Evolutionary conservation across 2,113 vertebrate species (phyloP), one percentile per base, ranked within the genome.

Genomic region (Sapajus apella): DNA sequence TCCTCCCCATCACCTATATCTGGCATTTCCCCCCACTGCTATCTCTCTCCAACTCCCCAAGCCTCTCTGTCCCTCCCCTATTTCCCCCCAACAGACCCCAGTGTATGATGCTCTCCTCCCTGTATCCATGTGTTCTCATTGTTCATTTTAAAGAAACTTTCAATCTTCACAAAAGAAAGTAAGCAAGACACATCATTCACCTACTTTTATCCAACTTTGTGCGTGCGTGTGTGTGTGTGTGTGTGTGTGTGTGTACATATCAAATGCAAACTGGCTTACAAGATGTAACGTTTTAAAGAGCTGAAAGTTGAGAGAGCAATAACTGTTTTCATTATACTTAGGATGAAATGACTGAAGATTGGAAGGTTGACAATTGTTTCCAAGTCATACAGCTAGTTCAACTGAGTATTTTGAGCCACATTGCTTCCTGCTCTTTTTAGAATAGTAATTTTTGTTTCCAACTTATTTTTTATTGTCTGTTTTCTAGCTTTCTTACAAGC

Each of bases 261-360:
- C 43, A 2, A 13, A 66, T 75, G 55, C 21, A 86, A 58, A 25
- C 70, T 83, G 77, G 45, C 23, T 81, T 91, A 37, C 6, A 25
- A 37, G 52, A 18, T 76, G 14, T 61, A 56, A 40, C 5, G 35
- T 92, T 83, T 90, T 66, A 94, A 87, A 58, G 35, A 92, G 23
- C n/a, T 94, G 35, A 17, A 77, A 66, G 8, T 58, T 27, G 50
- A 85, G 58, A 72, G n/a, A 43, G 4, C 77, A 93, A 32, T 80
- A 77, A 77, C 77, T 35, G 2, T 87, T 91, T 86, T 87, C 75
- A 43, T 75, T 85, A 45, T 68, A 52, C 81, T 89, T 83, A 40
- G 20, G 79, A 6, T 89, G 91, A 95, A 79, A 90, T 87, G 64
- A 85, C 64, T 89, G 20, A 93, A 92, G 88, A 45, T 43, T 81